These are phyloP conservation scores for Dryococelus australis DNA, from an alignment of 2,888 invertebrate genomes.

Conservation along the genomic window DNA sequence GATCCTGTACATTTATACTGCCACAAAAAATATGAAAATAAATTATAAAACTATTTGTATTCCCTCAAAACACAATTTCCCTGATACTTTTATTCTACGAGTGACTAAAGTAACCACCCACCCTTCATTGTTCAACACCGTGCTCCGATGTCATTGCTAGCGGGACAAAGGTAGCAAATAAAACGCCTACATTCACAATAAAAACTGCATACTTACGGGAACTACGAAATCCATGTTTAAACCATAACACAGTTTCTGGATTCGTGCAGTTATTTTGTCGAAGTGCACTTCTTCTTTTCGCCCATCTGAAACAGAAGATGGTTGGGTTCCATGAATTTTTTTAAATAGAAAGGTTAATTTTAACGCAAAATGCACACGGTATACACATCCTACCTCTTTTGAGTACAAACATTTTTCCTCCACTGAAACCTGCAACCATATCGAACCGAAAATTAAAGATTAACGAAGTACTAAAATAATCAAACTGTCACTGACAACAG, in stretches of 20 bases:
- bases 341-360: not conserved
- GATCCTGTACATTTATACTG: too few relatives aligned
- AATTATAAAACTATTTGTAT: too few relatives aligned
- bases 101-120: too few relatives aligned
- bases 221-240: constrained; percentile 96
- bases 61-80: too few relatives aligned
- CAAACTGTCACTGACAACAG: not conserved
- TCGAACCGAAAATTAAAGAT: constrained; percentile 27
- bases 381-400: constrained; percentile 58
- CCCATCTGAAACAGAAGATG: constrained; percentile 70
- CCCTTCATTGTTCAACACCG: too few relatives aligned
- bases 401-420: constrained; percentile 60
- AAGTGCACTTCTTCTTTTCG: constrained; percentile 91
- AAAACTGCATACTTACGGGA: constrained; percentile 73
- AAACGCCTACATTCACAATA: not conserved
- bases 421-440: constrained; percentile 48
- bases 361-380: not conserved
- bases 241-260: constrained; percentile 94
- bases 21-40: too few relatives aligned
- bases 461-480: not conserved
- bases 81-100: too few relatives aligned
- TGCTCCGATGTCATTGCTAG: too few relatives aligned
- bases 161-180: constrained; percentile 23
- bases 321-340: not conserved
- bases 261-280: constrained; percentile 97